Evolutionary conservation across 2,797 vertebrate species (phyloP).

Genomic region (Peromyscus aztecus): DNA sequence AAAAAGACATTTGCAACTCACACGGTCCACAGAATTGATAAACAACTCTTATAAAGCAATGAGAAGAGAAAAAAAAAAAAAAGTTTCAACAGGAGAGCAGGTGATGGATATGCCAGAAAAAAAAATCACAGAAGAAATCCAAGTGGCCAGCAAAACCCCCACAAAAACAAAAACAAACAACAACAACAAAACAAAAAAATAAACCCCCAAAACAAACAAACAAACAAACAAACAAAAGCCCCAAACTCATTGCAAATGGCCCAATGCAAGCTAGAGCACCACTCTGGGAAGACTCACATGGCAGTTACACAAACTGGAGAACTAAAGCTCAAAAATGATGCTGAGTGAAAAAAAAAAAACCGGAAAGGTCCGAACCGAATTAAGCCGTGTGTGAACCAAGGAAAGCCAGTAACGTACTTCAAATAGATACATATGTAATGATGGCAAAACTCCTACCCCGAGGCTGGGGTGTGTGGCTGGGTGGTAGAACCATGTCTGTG

Average conservation of each 20-base stretch:
- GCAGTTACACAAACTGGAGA: not conserved
- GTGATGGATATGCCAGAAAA: not conserved
- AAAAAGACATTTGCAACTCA: not conserved
- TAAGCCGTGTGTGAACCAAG: not conserved
- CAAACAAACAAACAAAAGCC: too few species aligned
- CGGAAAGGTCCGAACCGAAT: not conserved
- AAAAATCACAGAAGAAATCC: not conserved
- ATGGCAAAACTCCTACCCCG: not conserved
- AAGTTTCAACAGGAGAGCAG: not conserved
- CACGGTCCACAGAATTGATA: not conserved
- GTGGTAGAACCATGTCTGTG: not conserved
- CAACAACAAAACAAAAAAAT: too few species aligned
- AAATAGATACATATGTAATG: not conserved
- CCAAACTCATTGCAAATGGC: not conserved
- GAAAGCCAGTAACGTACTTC: not conserved
- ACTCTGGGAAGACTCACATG: not conserved
- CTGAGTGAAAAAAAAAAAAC: not conserved
- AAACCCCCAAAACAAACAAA: too few species aligned
- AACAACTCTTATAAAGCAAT: not conserved
- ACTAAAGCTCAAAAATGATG: constrained; percentile 25
- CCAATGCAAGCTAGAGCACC: not conserved
- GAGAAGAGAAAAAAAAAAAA: constrained; percentile 28
- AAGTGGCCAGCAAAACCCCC: not conserved
- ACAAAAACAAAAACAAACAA: too few species aligned
- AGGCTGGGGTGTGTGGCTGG: not conserved